Percentiles rank a stretch among this genome's conserved stretches.
These are phyloP conservation scores for Parazoanthus darwini DNA, from an alignment of 92 coral and sea anemone genomes.

Conservation along the genomic window DNA sequence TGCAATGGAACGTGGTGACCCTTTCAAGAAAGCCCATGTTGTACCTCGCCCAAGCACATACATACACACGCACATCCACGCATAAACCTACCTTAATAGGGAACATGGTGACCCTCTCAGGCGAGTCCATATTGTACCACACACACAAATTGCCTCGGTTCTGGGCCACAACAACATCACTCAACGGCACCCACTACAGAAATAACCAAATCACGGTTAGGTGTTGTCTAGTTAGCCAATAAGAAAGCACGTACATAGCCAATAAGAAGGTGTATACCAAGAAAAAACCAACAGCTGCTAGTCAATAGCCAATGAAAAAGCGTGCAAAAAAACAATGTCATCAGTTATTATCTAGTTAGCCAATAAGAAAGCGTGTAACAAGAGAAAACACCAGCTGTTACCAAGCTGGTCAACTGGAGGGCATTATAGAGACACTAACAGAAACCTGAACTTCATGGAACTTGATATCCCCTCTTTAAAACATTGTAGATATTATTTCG, in stretches of 20 bases:
- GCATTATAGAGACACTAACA: not conserved
- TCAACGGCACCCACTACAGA: conserved; percentile 93
- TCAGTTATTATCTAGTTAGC: not conserved
- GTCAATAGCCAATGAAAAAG: too few species aligned
- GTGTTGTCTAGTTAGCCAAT: not conserved
- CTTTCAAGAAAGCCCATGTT: conserved; percentile 91
- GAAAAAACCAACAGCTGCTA: too few species aligned
- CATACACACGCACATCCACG: not conserved
- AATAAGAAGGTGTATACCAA: too few species aligned
- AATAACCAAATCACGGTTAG: not conserved
- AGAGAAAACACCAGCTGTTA: not conserved
- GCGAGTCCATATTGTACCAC: conserved; percentile 99
- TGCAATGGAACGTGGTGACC: conserved; percentile 76
- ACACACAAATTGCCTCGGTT: conserved; percentile 96
- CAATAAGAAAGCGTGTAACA: not conserved
- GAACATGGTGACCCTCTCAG: conserved; percentile 97
- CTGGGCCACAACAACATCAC: conserved; percentile 99
- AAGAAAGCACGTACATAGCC: not conserved
- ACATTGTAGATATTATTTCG: too few species aligned
- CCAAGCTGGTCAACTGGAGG: not conserved
- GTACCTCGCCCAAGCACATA: conserved; percentile 85
- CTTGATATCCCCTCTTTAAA: not conserved
- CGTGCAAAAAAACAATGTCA: too few species aligned
- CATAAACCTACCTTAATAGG: conserved; percentile 83
- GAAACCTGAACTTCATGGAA: not conserved